Evolutionary conservation across 2,113 vertebrate species (phyloP), one percentile per base, ranked within the genome.

Genomic region (Xenopus borealis): DNA sequence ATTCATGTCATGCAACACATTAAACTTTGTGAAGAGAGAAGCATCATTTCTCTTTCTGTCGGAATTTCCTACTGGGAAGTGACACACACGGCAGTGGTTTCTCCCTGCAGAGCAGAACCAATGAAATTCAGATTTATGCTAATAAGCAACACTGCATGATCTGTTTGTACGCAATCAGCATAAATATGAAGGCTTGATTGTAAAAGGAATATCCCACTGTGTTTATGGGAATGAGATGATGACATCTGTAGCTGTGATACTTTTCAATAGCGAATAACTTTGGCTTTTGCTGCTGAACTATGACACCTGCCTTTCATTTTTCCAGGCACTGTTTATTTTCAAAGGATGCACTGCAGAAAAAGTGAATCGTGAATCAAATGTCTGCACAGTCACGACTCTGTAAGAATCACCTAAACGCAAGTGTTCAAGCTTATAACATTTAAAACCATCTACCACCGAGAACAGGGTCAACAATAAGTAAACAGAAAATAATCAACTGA

Each of bases 161-260:
- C 61, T 68, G 53, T 66, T 57, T 67, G 44, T 8, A 66, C 68
- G 64, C 55, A 68, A 75, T 75, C 72, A 75, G 65, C 18, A 27
- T 52, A 47, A 62, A 68, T 27, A 50, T 17, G 50, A 66, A 18
- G 44, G 23, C 20, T 33, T 75, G 72, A 75, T 75, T 75, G 23
- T n/a, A 50, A 61, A 16, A 27, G 64, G 47, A 66, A 61, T 61
- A 61, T 66, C 72, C 57, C n/a, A 75, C 72, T 74, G 63, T 47
- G 63, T 27, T 27, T 45, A 11, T 18, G 40, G 19, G 2, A 58
- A 50, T 40, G 33, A 20, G 53, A 20, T 57, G 50, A 73, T 58
- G 62, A 57, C 20, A 64, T 12, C 30, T 44, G 30, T 13, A 44
- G 12, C n/a, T 50, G 3, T 50, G 11, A 16, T 10, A 50, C 14